Base-by-base conservation (phyloP, 2,797 vertebrate species). In the Todus mexicanus region DNA sequence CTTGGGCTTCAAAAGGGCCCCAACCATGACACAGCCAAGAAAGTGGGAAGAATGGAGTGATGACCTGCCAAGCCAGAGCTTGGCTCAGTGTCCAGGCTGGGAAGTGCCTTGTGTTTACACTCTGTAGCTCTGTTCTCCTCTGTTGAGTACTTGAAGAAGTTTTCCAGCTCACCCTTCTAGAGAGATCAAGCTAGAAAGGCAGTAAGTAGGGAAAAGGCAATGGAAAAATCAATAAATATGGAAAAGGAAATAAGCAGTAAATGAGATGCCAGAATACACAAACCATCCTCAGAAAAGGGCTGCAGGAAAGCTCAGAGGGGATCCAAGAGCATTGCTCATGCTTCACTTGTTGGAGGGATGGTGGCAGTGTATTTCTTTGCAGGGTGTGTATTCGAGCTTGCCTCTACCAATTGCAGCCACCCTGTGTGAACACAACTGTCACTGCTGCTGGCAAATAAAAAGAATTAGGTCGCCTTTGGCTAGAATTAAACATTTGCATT, bases 1-100 rank as follows among this genome's bases (percentile, higher is more conserved):
- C n/a, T 4, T 50, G 10, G 37, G 10, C 37, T 77, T 51, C 26
- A 48, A 45, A 43, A 86, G 43, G 19, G 19, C 19, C 35, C 8
- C 27, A 78, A 13, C 11, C 12, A 4, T 10, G 18, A 22, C 31
- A 10, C 0, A 0, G 4, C 38, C 40, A 77, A 74, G 23, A 22
- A 79, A 61, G 11, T 6, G 4, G 14, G 11, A 25, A 10, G 35
- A 5, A 83, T 15, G 12, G 35, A 92, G 42, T 15, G n/a, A 31
- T 48, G 8, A 59, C 9, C 20, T 42, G 29, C 37, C 10, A 16
- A 57, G 21, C 29, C 14, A 31, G 42, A 70, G 27, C 38, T 25
- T 79, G 33, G 8, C 31, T 72, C 43, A 3, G 19, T 29, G 17
- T 73, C 26, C 16, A 26, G 22, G 26, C 42, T 57, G 54, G 29